Conservation (phyloP, 92 coral and sea anemone genomes). For the Porites lobata region DNA sequence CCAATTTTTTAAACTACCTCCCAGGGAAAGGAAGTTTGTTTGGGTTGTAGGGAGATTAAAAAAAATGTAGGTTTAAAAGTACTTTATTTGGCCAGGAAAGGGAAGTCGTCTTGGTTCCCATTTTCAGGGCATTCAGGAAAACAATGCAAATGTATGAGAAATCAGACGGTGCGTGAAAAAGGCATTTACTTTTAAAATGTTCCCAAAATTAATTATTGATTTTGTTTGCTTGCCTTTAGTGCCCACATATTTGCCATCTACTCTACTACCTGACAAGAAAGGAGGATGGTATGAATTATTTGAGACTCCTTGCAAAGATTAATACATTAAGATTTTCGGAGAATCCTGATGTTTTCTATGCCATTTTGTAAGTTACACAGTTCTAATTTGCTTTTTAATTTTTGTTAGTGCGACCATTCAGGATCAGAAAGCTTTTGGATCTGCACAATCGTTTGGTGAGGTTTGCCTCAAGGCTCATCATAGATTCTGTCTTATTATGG, state of each 20-base stretch:
- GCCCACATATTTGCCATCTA: slow-evolving; percentile 89
- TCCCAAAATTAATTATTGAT: neutral
- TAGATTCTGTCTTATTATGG: neutral
- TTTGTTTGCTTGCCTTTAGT: slow-evolving; percentile 56
- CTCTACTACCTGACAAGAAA: slow-evolving; percentile 83
- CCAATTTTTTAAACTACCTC: no score
- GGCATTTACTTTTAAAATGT: no score
- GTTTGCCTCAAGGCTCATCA: neutral
- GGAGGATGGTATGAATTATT: slow-evolving; percentile 82
- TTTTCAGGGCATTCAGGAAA: no score
- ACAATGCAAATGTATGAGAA: no score
- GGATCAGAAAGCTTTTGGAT: slow-evolving; percentile 87
- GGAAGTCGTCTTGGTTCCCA: no score
- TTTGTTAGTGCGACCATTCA: slow-evolving; percentile 82
- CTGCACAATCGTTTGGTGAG: slow-evolving; percentile 88
- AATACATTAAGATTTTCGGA: neutral
- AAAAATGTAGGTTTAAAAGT: no score
- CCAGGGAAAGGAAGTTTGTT: no score
- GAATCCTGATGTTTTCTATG: neutral
- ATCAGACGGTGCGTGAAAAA: no score
- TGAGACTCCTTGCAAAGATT: neutral
- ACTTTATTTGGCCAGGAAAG: no score
- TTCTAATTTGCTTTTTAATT: neutral
- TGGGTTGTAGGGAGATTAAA: no score
- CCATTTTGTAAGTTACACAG: neutral